Evolutionary conservation across 2,113 vertebrate species (phyloP).

Genomic region (Pica pica): DNA sequence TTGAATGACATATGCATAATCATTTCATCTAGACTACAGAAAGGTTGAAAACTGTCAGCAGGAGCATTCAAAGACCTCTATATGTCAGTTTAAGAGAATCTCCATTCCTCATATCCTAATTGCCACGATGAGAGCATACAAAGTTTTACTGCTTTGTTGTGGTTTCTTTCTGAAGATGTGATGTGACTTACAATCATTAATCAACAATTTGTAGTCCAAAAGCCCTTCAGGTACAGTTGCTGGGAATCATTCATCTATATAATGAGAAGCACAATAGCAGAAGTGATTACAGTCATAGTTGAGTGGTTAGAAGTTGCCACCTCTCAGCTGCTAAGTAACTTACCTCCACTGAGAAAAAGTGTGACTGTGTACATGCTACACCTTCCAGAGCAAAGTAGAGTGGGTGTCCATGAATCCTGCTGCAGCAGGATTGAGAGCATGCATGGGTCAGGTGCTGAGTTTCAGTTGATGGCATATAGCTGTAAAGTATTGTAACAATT

Average conservation of each 20-base stretch:
- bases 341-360: neutral
- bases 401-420: neutral
- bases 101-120: neutral
- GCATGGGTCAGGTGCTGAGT: neutral
- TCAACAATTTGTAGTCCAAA: constrained; percentile 3
- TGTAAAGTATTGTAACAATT: neutral
- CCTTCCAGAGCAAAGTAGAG: neutral
- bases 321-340: neutral
- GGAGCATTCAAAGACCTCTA: neutral
- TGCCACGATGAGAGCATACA: neutral
- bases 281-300: neutral
- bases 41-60: neutral
- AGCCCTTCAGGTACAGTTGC: constrained; percentile 19
- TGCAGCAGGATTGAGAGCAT: neutral
- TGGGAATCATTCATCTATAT: neutral
- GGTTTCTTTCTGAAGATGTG: neutral
- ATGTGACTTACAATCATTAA: constrained; percentile 9
- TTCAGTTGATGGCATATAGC: neutral
- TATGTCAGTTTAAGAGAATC: neutral
- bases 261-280: neutral
- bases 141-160: constrained; percentile 39
- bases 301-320: neutral
- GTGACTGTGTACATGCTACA: accelerated
- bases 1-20: neutral
- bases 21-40: neutral